Evolutionary conservation across 2,888 invertebrate species (phyloP).

Genomic region (Oligia strigilis): DNA sequence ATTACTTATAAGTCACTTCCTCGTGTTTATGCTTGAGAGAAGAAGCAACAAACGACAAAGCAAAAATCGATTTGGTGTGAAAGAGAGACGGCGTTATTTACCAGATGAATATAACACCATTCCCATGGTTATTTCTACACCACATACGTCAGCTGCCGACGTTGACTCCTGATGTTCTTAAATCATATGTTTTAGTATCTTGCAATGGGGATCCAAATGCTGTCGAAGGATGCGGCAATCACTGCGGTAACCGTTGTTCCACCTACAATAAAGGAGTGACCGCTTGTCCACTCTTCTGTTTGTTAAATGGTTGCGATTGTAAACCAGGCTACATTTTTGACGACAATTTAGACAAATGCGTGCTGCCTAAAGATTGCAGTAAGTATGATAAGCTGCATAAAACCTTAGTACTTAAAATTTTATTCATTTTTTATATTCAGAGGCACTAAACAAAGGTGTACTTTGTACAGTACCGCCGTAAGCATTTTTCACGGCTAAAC

Average conservation of each 20-base stretch:
- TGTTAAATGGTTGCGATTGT: constrained; percentile 58
- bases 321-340: constrained; percentile 58
- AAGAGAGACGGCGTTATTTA: background rate
- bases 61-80: background rate
- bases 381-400: constrained; percentile 22
- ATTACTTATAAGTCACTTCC: background rate
- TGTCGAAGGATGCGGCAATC: constrained; percentile 43
- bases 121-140: background rate
- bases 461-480: too few species aligned
- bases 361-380: constrained; percentile 62
- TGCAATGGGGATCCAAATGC: constrained; percentile 65
- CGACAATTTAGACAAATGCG: constrained; percentile 41
- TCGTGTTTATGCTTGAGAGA: background rate
- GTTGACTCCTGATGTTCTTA: background rate
- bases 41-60: background rate
- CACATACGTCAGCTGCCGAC: background rate
- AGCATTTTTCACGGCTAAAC: background rate
- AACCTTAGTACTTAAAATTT: background rate
- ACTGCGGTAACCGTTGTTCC: constrained; percentile 59
- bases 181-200: constrained; percentile 47
- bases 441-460: background rate
- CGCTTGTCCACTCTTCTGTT: constrained; percentile 37
- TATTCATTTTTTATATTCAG: background rate
- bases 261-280: constrained; percentile 28
- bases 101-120: background rate